Base-by-base conservation (phyloP, 2,888 invertebrate genomes). In the Drosophila phalerata region DNA sequence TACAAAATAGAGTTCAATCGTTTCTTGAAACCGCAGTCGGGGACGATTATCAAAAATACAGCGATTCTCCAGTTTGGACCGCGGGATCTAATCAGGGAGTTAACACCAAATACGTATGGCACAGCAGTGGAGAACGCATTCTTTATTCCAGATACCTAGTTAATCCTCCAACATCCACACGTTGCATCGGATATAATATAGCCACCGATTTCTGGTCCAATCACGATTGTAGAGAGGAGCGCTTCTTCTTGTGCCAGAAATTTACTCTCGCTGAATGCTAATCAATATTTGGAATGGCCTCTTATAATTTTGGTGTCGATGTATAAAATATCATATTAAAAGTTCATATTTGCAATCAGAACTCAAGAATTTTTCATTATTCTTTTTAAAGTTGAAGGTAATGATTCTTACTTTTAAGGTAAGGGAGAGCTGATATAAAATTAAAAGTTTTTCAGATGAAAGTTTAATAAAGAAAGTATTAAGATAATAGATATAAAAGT, bases 261-360 rank as follows among this genome's bases (percentile, higher is more conserved):
- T 17, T 42, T 2, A 1, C 1, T 0, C 15, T 3, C 2, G 5
- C 0, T 8, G 0, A 2, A 1, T 49, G 34, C 13, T 6, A 6
- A 43, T 43, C n/a, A 13, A 43, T 25, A 30, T 40, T 15, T 13
- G 19, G 19, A 22, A n/a, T 22, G 15, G 11, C 11, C 37, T 28
- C 32, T 13, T 22, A 28, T 37, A 9, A 17, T 17, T 17, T 17
- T 45, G 37, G 15, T 57, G 45, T 9, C 17, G 25, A 15, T 13
- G 15, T 28, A 57, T 47, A 22, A 47, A 34, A 28, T 57, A 57
- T 37, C 37, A 25, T 34, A 47, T 57, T 57, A 47, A 47, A 57
- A 28, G 43, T 25, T 30, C 28, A 57, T 45, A 47, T 47, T 47
- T 57, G 47, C 57, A 57, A 57, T 57, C 57, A 57, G 57, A 57